Evolutionary conservation across 2,113 vertebrate genomes (phyloP), one percentile per base, ranked within the genome.

Genomic region (Micronycteris hirsuta): DNA sequence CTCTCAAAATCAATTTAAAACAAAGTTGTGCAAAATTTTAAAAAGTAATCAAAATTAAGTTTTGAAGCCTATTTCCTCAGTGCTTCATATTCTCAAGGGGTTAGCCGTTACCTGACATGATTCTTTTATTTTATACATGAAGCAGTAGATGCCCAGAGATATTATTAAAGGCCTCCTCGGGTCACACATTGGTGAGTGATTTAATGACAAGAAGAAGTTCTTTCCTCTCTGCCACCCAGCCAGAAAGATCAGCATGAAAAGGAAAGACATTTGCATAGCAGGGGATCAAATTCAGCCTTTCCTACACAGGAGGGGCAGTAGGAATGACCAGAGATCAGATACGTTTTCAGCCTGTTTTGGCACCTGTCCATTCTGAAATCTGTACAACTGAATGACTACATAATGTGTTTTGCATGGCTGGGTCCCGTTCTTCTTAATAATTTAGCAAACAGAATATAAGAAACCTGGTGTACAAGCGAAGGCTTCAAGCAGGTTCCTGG

Each of bases 331-430:
- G 96, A 95, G 0, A 71, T 68, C 61, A 95, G 78, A 93, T 96
- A 70, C 15, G 28, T 96, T 98, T 96, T 97, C 98, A 97, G 96
- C 96, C 97, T 7, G 1, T 90, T 95, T 92, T 98, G 98, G 98
- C 98, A 95, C 63, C 87, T 76, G 83, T 97, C 98, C 98, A 95
- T 22, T 86, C 93, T 63, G 73, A 93, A 96, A 96, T 94, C 95
- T 36, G 88, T 78, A 77, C 82, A 68, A 5, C 91, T 94, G 96
- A 80, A 96, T 94, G 96, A 77, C 96, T 97, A n/a, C 17, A 38
- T 96, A 97, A 97, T 94, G 93, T 93, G 90, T 97, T 97, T 81
- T 93, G 92, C 96, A 95, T 97, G 97, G 95, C 98, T 96, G 20
- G 81, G 96, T 98, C 73, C 63, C 95, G 93, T 96, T 96, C 97